Percentiles rank a stretch among this genome's conserved stretches.
phyloP scores from a whole-genome alignment of 2,888 invertebrate species.

The Hyles lineata region DNA sequence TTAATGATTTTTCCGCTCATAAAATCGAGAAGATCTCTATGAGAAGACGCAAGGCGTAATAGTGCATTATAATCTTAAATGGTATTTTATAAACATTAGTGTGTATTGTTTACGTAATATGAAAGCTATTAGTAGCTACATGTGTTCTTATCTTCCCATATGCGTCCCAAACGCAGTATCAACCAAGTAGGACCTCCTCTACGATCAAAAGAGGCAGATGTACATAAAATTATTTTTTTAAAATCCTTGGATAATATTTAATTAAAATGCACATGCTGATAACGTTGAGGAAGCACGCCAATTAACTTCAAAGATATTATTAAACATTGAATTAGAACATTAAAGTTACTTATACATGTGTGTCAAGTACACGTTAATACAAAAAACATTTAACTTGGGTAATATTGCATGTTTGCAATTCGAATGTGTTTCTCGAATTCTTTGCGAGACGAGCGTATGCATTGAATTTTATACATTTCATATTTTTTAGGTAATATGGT shows the following conservation, averaged over 20 bases:
- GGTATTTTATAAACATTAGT: too few species aligned
- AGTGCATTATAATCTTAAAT: too few species aligned
- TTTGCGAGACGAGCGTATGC: background rate
- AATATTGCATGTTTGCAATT: slow-evolving; percentile 18
- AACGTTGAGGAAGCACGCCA: slow-evolving; percentile 7
- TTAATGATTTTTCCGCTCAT: too few species aligned
- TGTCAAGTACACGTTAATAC: slow-evolving; percentile 18
- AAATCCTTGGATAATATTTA: background rate
- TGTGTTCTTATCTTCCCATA: too few species aligned
- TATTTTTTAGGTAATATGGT: background rate
- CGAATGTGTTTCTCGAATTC: slow-evolving; percentile 17
- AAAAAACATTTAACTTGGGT: slow-evolving; percentile 12
- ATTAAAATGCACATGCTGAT: background rate
- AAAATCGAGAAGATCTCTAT: too few species aligned
- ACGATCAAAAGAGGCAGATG: too few species aligned
- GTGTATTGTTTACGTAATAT: too few species aligned
- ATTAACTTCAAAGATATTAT: background rate
- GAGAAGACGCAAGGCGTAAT: too few species aligned
- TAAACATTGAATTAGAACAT: slow-evolving; percentile 3
- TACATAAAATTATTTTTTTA: background rate
- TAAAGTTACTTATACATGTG: slow-evolving; percentile 8
- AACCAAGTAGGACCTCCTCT: too few species aligned
- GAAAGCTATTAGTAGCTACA: too few species aligned
- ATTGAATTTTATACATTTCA: background rate
- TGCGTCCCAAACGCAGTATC: too few species aligned